Evolutionary conservation across 2,797 vertebrate species (phyloP), one percentile per base, ranked within the genome.

Genomic region (Tenualosa thibaudeaui): DNA sequence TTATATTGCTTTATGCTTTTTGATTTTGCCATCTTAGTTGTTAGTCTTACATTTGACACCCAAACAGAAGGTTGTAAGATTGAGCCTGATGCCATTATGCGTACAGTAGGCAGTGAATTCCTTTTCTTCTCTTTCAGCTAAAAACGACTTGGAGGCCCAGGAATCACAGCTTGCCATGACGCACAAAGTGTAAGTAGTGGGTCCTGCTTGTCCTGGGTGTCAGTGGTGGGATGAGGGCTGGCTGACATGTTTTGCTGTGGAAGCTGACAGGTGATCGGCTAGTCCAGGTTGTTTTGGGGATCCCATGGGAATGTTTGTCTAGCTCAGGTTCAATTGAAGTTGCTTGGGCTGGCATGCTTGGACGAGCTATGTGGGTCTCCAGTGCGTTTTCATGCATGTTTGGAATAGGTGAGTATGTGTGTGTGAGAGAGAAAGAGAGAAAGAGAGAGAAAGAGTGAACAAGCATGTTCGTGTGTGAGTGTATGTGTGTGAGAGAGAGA

Each of bases 101-200:
- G 19, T 78, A 78, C 15, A 9, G 22, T 8, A 2, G 0, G n/a
- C 15, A 78, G 15, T 78, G 19, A 40, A 22, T 78, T 46, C 62
- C 22, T 86, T 43, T 82, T 58, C 12, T 87, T 91, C 51, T 90
- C 90, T 90, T 91, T 81, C 94, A 99, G 98, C 97, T 85, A 98
- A 97, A 95, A 93, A 94, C 71, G 96, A 99, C 83, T 95, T 98
- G 93, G 97, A 98, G 87, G 91, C 92, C 1, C 96, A 97, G 86
- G 98, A 99, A 86, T 96, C 94, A 86, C 96, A 97, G 84, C 91
- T 99, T 87, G 87, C 93, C 85, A 96, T 96, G 90, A 95, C 96
- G 71, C 97, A 98, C 90, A 96, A 95, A 92, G 96, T 94, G 98
- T 99, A 94, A 96, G 85, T 83, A 13, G 37, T 46, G 78, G 71